Conservation (phyloP, 2,113 vertebrate genomes). For the Microcebus jonahi region DNA sequence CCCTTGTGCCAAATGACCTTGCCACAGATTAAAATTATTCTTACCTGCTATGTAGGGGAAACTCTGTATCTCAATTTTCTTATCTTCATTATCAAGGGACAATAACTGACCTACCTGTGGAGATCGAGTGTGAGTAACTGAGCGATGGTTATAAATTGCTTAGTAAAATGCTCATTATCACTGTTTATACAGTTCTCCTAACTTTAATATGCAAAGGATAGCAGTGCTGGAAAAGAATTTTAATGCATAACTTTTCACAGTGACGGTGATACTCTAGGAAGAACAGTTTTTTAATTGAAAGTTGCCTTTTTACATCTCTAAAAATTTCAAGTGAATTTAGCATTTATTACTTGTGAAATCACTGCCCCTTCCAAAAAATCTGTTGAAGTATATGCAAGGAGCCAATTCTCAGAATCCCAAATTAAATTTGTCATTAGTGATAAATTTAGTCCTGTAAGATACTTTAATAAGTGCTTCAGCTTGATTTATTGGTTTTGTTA, state of each 20-base stretch:
- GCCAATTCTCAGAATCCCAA: constrained; percentile 66
- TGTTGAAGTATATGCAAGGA: constrained; percentile 48
- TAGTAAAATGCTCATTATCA: constrained; percentile 70
- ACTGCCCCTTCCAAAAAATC: background rate
- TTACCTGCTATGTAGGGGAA: constrained; percentile 50
- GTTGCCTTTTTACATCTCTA: constrained; percentile 7
- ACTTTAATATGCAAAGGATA: constrained; percentile 1
- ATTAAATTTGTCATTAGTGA: constrained; percentile 80
- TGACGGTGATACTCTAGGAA: background rate
- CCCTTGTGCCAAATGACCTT: background rate
- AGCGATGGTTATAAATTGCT: constrained; percentile 72
- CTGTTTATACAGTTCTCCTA: constrained; percentile 46
- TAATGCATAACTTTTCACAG: constrained; percentile 32
- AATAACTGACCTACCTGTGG: constrained; percentile 53
- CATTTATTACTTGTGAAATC: constrained; percentile 44
- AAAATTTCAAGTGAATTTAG: constrained; percentile 28
- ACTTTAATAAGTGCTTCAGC: constrained; percentile 72
- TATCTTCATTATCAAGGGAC: constrained; percentile 70
- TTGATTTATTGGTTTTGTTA: constrained; percentile 80
- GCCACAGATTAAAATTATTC: constrained; percentile 56
- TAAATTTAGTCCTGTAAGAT: constrained; percentile 75
- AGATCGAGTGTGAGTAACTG: constrained; percentile 49
- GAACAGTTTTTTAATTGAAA: constrained; percentile 20
- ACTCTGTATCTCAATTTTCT: constrained; percentile 56
- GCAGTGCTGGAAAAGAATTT: constrained; percentile 31